Percentiles rank a stretch among this genome's conserved stretches.
Evolutionary conservation across 92 coral and sea anemone species (phyloP).

Genomic region (Chrysogorgia sp.): DNA sequence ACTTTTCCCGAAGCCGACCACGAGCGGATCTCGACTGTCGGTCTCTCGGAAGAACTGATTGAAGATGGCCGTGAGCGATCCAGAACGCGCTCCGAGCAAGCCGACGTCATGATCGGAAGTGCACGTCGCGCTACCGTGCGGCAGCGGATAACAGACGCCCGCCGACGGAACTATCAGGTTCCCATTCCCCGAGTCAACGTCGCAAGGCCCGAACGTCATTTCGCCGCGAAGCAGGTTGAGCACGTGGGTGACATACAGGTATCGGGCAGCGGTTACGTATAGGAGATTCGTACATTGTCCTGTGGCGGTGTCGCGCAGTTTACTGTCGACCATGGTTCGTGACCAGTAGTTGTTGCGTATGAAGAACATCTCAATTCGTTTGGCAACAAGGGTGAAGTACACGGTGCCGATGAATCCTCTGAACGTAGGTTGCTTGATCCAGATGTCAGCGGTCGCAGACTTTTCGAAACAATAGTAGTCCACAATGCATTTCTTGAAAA

Average conservation of each 20-base stretch:
- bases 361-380: constrained; percentile 53
- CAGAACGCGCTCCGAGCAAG: constrained; percentile 69
- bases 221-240: constrained; percentile 45
- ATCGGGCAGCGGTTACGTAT: constrained; percentile 73
- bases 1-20: constrained; percentile 63
- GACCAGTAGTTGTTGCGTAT: constrained; percentile 62
- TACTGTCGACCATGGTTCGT: constrained; percentile 13
- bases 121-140: constrained; percentile 66
- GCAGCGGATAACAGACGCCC: constrained; percentile 56
- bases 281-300: constrained; percentile 52
- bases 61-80: constrained; percentile 57
- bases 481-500: constrained; percentile 63
- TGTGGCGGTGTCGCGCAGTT: constrained; percentile 16
- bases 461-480: constrained; percentile 62
- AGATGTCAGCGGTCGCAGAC: constrained; percentile 26
- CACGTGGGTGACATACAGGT: constrained; percentile 64
- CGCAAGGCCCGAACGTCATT: constrained; percentile 51
- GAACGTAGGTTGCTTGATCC: constrained; percentile 60
- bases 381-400: constrained; percentile 34
- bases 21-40: background rate
- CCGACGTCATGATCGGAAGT: constrained; percentile 81
- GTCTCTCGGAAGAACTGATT: constrained; percentile 56
- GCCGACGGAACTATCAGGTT: constrained; percentile 42
- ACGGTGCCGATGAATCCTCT: constrained; percentile 24
- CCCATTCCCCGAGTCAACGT: background rate